These are phyloP conservation scores for Cataglyphis albicans DNA, from an alignment of 2,888 invertebrate genomes.

Conservation along the genomic window DNA sequence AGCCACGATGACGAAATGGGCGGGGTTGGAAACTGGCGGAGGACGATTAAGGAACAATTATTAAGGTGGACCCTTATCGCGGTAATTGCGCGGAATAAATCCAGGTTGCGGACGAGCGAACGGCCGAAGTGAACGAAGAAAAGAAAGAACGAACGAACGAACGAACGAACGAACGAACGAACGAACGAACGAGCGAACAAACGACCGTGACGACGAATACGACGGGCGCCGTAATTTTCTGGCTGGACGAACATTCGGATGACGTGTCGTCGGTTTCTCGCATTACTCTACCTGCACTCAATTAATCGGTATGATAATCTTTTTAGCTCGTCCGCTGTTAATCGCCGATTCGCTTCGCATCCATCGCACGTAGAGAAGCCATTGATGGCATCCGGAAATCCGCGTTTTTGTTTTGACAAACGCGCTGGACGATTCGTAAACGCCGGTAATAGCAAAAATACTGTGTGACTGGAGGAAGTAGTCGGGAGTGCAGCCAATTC, in stretches of 20 bases:
- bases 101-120: conserved; percentile 60
- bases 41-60: conserved; percentile 83
- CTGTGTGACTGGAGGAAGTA: background rate
- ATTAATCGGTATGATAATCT: conserved; percentile 68
- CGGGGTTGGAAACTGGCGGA: conserved; percentile 26
- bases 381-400: conserved; percentile 1
- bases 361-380: conserved; percentile 33
- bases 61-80: conserved; percentile 80
- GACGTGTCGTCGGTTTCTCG: conserved; percentile 55
- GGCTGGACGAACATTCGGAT: conserved; percentile 68
- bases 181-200: conserved; percentile 48
- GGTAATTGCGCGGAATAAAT: conserved; percentile 83
- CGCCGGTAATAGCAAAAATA: conserved; percentile 30
- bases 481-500: conserved; percentile 16
- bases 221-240: conserved; percentile 72
- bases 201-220: conserved; percentile 53
- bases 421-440: conserved; percentile 34
- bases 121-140: conserved; percentile 2
- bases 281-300: conserved; percentile 39
- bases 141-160: conserved; percentile 29
- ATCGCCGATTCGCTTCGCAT: conserved; percentile 66
- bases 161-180: conserved; percentile 27
- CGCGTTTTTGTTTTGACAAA: conserved; percentile 45
- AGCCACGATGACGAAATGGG: conserved; percentile 33
- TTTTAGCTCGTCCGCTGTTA: conserved; percentile 66